These are phyloP conservation scores for Onychomys leucogaster DNA, from an alignment of 2,797 vertebrate genomes.

Conservation along the genomic window DNA sequence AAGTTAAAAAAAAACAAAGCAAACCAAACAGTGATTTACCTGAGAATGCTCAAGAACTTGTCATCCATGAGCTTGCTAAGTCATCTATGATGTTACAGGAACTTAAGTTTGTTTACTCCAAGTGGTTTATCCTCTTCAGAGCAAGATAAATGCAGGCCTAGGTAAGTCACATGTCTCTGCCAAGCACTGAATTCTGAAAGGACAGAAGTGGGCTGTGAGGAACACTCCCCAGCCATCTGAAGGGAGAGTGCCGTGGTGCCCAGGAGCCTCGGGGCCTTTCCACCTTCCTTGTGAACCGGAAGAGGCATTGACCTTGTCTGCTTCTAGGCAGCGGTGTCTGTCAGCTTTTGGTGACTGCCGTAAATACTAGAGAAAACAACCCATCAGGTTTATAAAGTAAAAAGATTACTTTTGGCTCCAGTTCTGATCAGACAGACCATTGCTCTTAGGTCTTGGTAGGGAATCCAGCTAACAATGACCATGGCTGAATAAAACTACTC, in stretches of 20 bases:
- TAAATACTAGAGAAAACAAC: neutral
- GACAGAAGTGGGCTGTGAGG: neutral
- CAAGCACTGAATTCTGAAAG: neutral
- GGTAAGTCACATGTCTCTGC: neutral
- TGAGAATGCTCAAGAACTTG: neutral
- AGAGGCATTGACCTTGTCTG: too few species aligned
- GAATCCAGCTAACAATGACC: neutral
- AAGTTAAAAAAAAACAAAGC: neutral
- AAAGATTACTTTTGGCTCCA: neutral
- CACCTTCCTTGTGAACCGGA: neutral
- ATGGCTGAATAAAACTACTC: neutral
- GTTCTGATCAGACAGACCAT: neutral
- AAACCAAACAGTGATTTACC: neutral
- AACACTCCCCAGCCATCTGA: neutral
- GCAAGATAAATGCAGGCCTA: neutral
- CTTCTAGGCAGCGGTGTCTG: neutral
- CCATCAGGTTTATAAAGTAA: too few species aligned
- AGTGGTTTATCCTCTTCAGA: neutral
- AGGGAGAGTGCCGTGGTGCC: neutral
- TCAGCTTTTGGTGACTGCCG: neutral
- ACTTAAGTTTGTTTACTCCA: neutral
- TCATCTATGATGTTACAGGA: neutral
- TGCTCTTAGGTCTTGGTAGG: neutral
- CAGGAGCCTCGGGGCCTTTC: neutral
- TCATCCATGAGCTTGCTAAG: neutral